Evolutionary conservation across 2,113 vertebrate genomes (phyloP).

Genomic region (Scartelaos histophorus): DNA sequence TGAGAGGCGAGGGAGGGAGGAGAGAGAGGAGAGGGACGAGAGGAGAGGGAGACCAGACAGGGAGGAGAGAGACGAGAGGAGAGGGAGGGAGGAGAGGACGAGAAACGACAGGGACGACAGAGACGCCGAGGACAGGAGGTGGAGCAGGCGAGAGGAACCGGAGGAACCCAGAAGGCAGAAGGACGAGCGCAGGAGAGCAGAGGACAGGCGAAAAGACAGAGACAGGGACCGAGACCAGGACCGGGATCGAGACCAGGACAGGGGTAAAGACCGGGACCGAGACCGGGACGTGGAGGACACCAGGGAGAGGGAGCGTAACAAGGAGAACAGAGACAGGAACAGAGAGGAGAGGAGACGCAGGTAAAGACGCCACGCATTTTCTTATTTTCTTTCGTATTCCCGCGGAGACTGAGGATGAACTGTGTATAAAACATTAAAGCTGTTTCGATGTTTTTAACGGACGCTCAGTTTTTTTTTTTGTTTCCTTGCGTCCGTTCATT

Average conservation of each 20-base stretch:
- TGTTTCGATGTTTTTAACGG: constrained; percentile 6
- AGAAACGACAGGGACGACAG: constrained; percentile 8
- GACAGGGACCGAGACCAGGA: constrained; percentile 36
- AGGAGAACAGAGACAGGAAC: constrained; percentile 69
- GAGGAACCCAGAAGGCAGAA: background rate
- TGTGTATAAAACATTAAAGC: constrained; percentile 8
- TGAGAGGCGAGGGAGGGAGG: background rate
- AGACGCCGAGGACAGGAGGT: background rate
- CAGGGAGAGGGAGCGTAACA: constrained; percentile 50
- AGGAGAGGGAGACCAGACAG: background rate
- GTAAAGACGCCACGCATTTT: background rate
- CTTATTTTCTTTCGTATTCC: background rate
- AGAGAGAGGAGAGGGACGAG: background rate
- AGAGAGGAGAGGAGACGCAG: constrained; percentile 55
- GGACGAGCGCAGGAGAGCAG: background rate
- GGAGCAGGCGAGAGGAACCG: constrained; percentile 22
- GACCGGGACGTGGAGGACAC: constrained; percentile 50
- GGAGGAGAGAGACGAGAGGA: background rate
- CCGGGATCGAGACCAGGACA: constrained; percentile 7
- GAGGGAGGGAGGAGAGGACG: constrained; percentile 8
- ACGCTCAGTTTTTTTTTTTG: background rate
- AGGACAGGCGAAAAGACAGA: constrained; percentile 10
- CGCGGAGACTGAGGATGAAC: background rate
- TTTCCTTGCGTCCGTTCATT: no score
- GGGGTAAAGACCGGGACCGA: constrained; percentile 13